phyloP scores from a whole-genome alignment of 2,888 invertebrate genomes.

The Cephus spinipes region DNA sequence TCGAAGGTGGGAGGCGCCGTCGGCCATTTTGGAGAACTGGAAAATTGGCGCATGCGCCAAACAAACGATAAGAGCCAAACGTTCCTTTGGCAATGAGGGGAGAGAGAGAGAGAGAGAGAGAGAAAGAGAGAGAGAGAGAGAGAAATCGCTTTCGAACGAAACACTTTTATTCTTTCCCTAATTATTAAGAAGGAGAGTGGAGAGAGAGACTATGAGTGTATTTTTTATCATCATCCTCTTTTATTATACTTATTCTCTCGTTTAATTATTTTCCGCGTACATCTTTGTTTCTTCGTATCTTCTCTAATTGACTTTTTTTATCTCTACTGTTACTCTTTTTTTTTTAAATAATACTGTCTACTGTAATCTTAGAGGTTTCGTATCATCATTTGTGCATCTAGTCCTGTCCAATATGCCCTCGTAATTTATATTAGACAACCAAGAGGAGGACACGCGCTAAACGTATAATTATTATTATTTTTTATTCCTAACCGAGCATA shows the following conservation, averaged over 20 bases:
- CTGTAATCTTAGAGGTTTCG: constrained; percentile 9
- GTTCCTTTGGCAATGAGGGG: neutral
- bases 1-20: constrained; percentile 9
- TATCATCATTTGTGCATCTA: constrained; percentile 58
- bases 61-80: neutral
- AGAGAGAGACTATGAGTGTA: neutral
- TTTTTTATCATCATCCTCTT: neutral
- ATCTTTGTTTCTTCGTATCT: neutral
- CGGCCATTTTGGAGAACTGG: constrained; percentile 61
- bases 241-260: neutral
- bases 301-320: neutral
- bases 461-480: neutral
- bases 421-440: constrained; percentile 38
- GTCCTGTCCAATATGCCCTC: constrained; percentile 56
- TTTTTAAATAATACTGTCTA: neutral
- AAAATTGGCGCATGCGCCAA: constrained; percentile 2
- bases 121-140: neutral
- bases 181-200: neutral
- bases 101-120: neutral
- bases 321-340: neutral
- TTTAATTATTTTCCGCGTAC: neutral
- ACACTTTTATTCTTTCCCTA: constrained; percentile 5
- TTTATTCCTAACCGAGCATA: neutral
- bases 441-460: constrained; percentile 13
- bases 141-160: constrained; percentile 34